Conservation (phyloP, 2,888 invertebrate species). For the Toxonevra muliebris region DNA sequence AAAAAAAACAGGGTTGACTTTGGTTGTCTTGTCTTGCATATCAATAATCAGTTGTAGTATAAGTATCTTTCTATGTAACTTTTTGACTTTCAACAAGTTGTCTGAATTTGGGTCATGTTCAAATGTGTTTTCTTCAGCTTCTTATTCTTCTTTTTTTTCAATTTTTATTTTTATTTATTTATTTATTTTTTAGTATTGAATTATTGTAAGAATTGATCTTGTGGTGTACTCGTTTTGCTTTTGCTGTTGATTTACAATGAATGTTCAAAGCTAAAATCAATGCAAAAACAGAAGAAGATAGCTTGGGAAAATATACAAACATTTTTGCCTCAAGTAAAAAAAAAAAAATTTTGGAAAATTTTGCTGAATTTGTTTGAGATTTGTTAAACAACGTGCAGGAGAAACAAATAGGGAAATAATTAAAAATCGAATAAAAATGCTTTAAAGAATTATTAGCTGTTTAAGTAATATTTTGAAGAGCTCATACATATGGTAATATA, state of each 20-base stretch:
- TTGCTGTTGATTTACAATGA: background rate
- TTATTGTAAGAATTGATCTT: background rate
- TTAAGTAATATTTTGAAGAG: too few relatives aligned
- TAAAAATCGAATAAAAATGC: too few relatives aligned
- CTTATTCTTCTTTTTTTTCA: background rate
- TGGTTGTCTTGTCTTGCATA: too few relatives aligned
- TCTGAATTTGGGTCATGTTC: slow-evolving; percentile 28
- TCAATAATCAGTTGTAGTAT: too few relatives aligned
- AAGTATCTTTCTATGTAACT: too few relatives aligned
- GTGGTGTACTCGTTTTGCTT: background rate
- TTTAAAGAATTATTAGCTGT: too few relatives aligned
- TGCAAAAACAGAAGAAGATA: background rate
- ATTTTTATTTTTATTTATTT: background rate
- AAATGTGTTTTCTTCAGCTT: background rate
- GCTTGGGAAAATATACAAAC: background rate
- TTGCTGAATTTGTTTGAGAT: too few relatives aligned
- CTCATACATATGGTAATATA: too few relatives aligned
- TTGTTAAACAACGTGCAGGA: background rate
- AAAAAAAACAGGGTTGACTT: too few relatives aligned
- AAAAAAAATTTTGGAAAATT: too few relatives aligned
- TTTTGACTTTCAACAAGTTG: slow-evolving; percentile 18
- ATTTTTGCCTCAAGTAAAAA: too few relatives aligned
- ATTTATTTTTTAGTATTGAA: background rate
- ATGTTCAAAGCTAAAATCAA: background rate
- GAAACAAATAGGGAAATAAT: too few relatives aligned